Evolutionary conservation across 2,797 vertebrate genomes (phyloP).

Genomic region (Muscicapa striata): DNA sequence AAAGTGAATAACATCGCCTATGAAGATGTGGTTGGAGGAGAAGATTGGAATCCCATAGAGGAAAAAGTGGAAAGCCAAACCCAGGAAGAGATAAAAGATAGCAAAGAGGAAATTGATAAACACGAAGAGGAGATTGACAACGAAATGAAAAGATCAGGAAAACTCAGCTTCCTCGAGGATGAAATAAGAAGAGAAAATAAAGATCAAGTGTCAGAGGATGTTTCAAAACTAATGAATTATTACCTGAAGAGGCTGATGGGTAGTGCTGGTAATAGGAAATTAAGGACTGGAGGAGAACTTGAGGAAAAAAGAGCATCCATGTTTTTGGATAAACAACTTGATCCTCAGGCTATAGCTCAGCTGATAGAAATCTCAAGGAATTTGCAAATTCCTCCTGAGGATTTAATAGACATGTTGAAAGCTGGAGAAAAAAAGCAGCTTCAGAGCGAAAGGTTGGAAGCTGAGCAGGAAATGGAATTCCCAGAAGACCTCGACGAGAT

Average conservation of each 20-base stretch:
- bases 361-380: slow-evolving; percentile 91
- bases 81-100: slow-evolving; percentile 89
- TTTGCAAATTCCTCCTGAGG: slow-evolving; percentile 91
- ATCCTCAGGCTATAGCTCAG: slow-evolving; percentile 86
- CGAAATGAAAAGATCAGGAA: slow-evolving; percentile 82
- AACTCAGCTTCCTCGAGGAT: slow-evolving; percentile 70
- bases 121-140: slow-evolving; percentile 81
- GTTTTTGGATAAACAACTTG: slow-evolving; percentile 75
- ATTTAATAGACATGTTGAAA: slow-evolving; percentile 89
- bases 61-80: slow-evolving; percentile 92
- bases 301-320: slow-evolving; percentile 77
- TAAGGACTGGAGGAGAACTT: slow-evolving; percentile 78
- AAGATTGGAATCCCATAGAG: slow-evolving; percentile 88
- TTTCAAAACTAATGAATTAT: slow-evolving; percentile 86
- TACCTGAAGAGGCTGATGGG: slow-evolving; percentile 87
- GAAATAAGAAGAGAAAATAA: slow-evolving; percentile 73
- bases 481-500: slow-evolving; percentile 67
- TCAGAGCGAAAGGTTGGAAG: slow-evolving; percentile 80
- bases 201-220: slow-evolving; percentile 80
- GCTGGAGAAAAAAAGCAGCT: slow-evolving; percentile 79
- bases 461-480: slow-evolving; percentile 73
- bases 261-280: slow-evolving; percentile 75
- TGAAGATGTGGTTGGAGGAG: slow-evolving; percentile 86
- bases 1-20: slow-evolving; percentile 86
- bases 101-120: slow-evolving; percentile 80